Percentiles rank a stretch among this genome's conserved stretches.
Evolutionary conservation across 2,888 invertebrate genomes (phyloP).

Genomic region (Diploptera punctata): DNA sequence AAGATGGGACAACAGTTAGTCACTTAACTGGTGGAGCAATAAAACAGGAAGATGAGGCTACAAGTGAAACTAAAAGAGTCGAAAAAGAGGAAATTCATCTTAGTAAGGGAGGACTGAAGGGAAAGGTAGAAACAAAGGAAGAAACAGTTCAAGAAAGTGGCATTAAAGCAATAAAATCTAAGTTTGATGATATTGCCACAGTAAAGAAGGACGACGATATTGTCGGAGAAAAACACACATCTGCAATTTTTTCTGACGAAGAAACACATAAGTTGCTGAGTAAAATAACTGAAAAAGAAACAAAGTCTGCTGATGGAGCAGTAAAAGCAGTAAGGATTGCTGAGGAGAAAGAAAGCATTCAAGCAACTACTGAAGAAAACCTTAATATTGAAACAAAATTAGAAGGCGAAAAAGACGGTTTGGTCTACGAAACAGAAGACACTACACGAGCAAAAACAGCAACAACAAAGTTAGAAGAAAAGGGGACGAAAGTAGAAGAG

Average conservation of each 20-base stretch:
- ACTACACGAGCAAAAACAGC: slow-evolving; percentile 50
- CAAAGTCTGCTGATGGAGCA: slow-evolving; percentile 29
- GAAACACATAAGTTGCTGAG: slow-evolving; percentile 36
- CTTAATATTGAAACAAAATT: slow-evolving; percentile 49
- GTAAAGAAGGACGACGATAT: slow-evolving; percentile 26
- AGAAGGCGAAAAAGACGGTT: slow-evolving; percentile 48
- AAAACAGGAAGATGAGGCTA: slow-evolving; percentile 24
- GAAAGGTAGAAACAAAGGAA: slow-evolving; percentile 14
- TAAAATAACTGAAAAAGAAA: slow-evolving; percentile 38
- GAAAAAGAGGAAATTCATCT: slow-evolving; percentile 34
- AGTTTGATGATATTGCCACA: slow-evolving; percentile 36
- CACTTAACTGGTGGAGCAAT: slow-evolving; percentile 35
- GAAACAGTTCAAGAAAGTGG: slow-evolving; percentile 28
- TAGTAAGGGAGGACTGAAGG: slow-evolving; percentile 30
- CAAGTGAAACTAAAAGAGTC: slow-evolving; percentile 18
- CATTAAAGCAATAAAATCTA: slow-evolving; percentile 33
- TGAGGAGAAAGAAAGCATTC: slow-evolving; percentile 38
- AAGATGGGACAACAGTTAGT: slow-evolving; percentile 21
- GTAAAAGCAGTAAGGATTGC: slow-evolving; percentile 10
- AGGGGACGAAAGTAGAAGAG: slow-evolving; percentile 46
- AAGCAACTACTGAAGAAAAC: slow-evolving; percentile 45
- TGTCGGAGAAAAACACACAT: slow-evolving; percentile 36
- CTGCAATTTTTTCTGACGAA: slow-evolving; percentile 37
- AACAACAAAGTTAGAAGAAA: slow-evolving; percentile 47
- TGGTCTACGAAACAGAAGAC: slow-evolving; percentile 46